Evolutionary conservation across 1,140 invertebrate genomes (phyloP).

Genomic region (Diuraphis noxia): DNA sequence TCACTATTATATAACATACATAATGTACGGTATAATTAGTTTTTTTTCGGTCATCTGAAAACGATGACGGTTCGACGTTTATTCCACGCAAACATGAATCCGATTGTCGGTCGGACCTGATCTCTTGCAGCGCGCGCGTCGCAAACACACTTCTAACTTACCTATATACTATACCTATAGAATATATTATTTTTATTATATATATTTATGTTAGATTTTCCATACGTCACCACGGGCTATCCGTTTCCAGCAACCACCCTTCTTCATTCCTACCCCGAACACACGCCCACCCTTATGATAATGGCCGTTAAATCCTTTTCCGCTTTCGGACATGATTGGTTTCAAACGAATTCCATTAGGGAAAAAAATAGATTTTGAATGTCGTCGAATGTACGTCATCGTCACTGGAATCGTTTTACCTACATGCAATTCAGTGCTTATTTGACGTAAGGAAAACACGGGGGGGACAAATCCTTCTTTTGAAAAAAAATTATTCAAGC

Average conservation of each 20-base stretch:
- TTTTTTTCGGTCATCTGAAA: slow-evolving; percentile 5
- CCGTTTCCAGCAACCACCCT: not conserved
- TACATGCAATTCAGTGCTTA: not conserved
- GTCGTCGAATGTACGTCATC: not conserved
- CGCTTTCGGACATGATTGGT: not conserved
- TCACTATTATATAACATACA: not conserved
- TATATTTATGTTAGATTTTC: not conserved
- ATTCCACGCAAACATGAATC: not conserved
- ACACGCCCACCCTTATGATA: not conserved
- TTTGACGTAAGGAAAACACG: not conserved
- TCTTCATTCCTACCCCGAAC: not conserved
- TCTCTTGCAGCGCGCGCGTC: not conserved
- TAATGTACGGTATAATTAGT: slow-evolving; percentile 29
- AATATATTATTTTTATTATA: not conserved
- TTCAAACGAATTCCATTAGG: not conserved
- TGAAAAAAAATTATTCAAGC: no score
- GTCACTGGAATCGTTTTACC: not conserved
- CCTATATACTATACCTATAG: not conserved
- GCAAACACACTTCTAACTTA: not conserved
- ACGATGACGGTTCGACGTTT: not conserved
- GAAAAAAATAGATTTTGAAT: not conserved
- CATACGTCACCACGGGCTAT: not conserved
- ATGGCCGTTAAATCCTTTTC: not conserved
- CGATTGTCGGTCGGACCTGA: slow-evolving; percentile 13
- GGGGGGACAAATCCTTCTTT: no score